These are phyloP conservation scores for Drosophila nigrodunni DNA, from an alignment of 1,140 invertebrate genomes.

Conservation along the genomic window DNA sequence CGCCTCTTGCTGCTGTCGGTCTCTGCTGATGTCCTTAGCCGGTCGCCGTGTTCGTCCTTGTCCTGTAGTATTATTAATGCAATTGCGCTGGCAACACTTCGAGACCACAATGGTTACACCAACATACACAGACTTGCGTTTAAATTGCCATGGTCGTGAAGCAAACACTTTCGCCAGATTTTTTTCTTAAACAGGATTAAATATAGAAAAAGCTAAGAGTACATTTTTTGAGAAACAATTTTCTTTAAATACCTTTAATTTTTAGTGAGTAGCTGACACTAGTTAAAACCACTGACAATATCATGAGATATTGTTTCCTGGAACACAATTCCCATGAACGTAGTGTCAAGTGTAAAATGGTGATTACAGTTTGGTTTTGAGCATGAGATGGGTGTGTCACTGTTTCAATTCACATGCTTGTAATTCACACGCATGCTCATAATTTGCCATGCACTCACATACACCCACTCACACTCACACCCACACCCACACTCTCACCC, in stretches of 20 bases:
- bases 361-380: conserved; percentile 16
- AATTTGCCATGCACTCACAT: conserved; percentile 56
- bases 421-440: conserved; percentile 76
- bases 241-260: neutral
- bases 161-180: conserved; percentile 22
- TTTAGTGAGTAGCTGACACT: neutral
- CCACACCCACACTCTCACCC: neutral
- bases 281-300: too few relatives aligned
- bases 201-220: too few relatives aligned
- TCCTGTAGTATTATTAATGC: conserved; percentile 68
- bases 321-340: conserved; percentile 8
- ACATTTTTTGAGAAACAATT: neutral
- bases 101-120: conserved; percentile 47
- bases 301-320: neutral
- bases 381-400: conserved; percentile 64
- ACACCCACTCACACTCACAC: conserved; percentile 7
- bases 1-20: conserved; percentile 18
- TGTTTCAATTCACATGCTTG: conserved; percentile 76
- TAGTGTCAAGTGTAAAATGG: conserved; percentile 20
- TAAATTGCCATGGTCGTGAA: neutral
- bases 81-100: conserved; percentile 45
- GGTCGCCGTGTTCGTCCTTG: conserved; percentile 34
- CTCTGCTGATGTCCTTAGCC: conserved; percentile 4
- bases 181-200: neutral
- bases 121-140: conserved; percentile 10